Evolutionary conservation across 2,888 invertebrate genomes (phyloP).

Genomic region (Autographa gamma): DNA sequence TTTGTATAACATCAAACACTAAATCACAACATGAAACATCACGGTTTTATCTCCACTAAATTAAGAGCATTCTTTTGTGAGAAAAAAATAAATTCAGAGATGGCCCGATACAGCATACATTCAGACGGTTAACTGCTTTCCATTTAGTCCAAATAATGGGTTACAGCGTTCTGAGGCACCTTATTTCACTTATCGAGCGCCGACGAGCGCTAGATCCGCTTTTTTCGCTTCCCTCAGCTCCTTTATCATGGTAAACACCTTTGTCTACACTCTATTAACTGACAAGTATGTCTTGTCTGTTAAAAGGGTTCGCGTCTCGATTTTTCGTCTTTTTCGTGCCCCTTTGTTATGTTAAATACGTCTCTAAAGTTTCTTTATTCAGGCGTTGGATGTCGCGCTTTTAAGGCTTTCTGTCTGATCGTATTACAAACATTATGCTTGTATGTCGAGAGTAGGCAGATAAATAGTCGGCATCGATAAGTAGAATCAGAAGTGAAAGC

Average conservation of each 20-base stretch:
- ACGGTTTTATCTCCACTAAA: slow-evolving; percentile 40
- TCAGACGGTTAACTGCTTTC: slow-evolving; percentile 62
- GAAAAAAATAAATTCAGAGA: slow-evolving; percentile 57
- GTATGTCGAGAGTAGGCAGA: background rate
- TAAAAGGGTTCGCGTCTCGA: slow-evolving; percentile 60
- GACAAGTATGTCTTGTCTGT: slow-evolving; percentile 61
- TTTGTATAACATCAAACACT: slow-evolving; percentile 9
- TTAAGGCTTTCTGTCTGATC: slow-evolving; percentile 29
- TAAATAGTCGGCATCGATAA: background rate
- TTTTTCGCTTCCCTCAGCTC: slow-evolving; percentile 42
- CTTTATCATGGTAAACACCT: slow-evolving; percentile 70
- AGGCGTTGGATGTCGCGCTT: slow-evolving; percentile 27
- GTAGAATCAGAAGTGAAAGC: background rate
- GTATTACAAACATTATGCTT: slow-evolving; percentile 15
- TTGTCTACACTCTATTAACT: slow-evolving; percentile 68
- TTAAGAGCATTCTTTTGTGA: slow-evolving; percentile 46
- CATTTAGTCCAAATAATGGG: slow-evolving; percentile 68
- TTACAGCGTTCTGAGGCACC: slow-evolving; percentile 50
- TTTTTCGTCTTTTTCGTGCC: slow-evolving; percentile 41
- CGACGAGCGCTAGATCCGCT: slow-evolving; percentile 25
- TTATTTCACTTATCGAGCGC: slow-evolving; percentile 65
- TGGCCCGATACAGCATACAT: slow-evolving; percentile 64
- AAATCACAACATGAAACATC: slow-evolving; percentile 36
- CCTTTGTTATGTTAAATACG: slow-evolving; percentile 67
- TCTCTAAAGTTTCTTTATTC: slow-evolving; percentile 42